Evolutionary conservation across 2,888 invertebrate species (phyloP), one percentile per base, ranked within the genome.

Genomic region (Ernsta delagoae): DNA sequence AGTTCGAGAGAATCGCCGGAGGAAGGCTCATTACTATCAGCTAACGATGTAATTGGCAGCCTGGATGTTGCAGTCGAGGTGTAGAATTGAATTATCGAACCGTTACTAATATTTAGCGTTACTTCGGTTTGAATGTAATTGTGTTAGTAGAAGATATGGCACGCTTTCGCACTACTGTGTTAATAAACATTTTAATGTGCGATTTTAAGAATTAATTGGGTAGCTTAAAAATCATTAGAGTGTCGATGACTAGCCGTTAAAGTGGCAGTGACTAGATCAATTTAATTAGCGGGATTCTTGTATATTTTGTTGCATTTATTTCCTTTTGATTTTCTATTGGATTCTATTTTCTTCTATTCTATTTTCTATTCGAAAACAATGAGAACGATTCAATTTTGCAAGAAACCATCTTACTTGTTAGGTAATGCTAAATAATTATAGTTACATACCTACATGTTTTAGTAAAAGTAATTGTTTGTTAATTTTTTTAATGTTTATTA

Each of bases 41-140:
- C 87, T 91, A 90, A 90, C 87, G 85, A 90, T 85, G 84, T 89
- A 89, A 91, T 89, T 85, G 88, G 84, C 82, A 67, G 73, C 12
- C 50, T 16, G 16, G 6, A 36, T 78, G 83, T 77, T 75, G 76
- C 79, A 71, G 82, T 70, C 78, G 79, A 77, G 79, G 74, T 77
- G 76, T 72, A 71, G 75, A 83, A 81, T 81, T 76, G 77, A 80
- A 79, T 78, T 77, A 83, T 80, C 79, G 34, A 71, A 71, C 71
- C 48, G 77, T 75, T 77, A 75, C 78, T 75, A 80, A 73, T 71
- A 70, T 70, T 71, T 70, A 60, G 56, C 48, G 48, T 39, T 24
- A 41, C 34, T 70, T 68, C 56, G 11, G 11, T 16, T 54, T 54
- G 31, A 3, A 11, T 1, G 11, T 45, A 59, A 67, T 53, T 61